A percentile compares a stretch with the other conserved stretches of the same genome.
These are phyloP conservation scores for Dexiosoma caninum DNA, from an alignment of 2,888 invertebrate species.

Conservation along the genomic window DNA sequence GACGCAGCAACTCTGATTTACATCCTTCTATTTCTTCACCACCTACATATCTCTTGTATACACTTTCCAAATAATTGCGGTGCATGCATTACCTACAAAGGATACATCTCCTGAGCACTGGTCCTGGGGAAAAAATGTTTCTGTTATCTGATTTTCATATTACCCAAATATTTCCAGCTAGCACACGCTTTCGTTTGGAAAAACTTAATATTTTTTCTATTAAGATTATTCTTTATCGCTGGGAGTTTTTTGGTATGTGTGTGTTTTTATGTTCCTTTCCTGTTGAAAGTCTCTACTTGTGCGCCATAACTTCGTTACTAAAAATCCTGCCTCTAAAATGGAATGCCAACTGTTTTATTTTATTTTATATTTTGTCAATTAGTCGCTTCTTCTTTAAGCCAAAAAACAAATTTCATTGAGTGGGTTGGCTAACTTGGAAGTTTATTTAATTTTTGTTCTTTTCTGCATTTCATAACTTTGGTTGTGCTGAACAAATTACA, in stretches of 20 bases:
- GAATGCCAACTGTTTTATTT: conserved; percentile 40
- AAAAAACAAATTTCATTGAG: conserved; percentile 60
- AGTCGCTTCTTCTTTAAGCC: conserved; percentile 41
- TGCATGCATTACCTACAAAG: too few species aligned
- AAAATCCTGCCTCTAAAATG: conserved; percentile 19
- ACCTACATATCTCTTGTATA: too few species aligned
- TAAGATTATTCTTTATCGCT: neutral
- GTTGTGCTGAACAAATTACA: conserved; percentile 58
- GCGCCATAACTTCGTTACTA: conserved; percentile 21
- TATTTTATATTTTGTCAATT: conserved; percentile 53
- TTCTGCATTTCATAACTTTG: conserved; percentile 44
- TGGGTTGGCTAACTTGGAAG: conserved; percentile 55
- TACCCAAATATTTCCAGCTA: too few species aligned
- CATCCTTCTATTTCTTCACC: too few species aligned
- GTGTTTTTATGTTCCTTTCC: neutral
- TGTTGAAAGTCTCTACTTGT: neutral
- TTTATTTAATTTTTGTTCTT: conserved; percentile 3
- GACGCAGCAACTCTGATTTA: too few species aligned
- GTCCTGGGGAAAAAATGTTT: too few species aligned
- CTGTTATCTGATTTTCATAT: too few species aligned
- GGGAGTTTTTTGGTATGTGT: neutral
- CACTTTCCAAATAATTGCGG: too few species aligned
- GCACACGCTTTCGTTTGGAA: neutral
- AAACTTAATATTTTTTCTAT: neutral
- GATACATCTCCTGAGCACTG: too few species aligned